phyloP scores from a whole-genome alignment of 2,888 invertebrate species.

The Octodonta nipae region DNA sequence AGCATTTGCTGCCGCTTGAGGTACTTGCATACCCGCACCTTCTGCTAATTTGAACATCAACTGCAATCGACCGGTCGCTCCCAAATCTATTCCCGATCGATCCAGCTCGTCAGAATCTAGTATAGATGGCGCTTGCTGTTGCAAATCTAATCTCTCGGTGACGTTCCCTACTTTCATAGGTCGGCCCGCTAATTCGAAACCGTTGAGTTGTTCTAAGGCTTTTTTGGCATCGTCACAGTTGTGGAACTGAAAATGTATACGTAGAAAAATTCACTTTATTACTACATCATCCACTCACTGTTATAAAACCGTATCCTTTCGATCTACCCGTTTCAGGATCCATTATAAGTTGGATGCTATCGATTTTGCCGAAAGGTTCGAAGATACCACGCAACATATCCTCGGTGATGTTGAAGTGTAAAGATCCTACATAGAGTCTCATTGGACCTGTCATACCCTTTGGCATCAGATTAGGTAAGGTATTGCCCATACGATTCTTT shows the following conservation, averaged over 20 bases:
- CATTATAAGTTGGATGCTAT: conserved; percentile 86
- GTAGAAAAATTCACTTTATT: conserved; percentile 3
- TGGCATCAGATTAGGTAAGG: conserved; percentile 71
- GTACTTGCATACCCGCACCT: conserved; percentile 83
- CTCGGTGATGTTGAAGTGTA: conserved; percentile 97
- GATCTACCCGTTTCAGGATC: conserved; percentile 90
- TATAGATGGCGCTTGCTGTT: conserved; percentile 60
- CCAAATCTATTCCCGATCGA: conserved; percentile 88
- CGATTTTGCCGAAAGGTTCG: conserved; percentile 96
- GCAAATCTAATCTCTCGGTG: conserved; percentile 73
- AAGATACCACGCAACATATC: conserved; percentile 98
- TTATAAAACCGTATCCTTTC: conserved; percentile 94
- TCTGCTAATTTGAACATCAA: conserved; percentile 98
- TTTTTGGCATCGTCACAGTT: conserved; percentile 96
- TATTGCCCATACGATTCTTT: conserved; percentile 82
- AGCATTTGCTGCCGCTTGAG: conserved; percentile 87
- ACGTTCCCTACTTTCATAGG: conserved; percentile 99
- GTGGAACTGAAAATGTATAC: conserved; percentile 68
- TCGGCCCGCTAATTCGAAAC: conserved; percentile 94
- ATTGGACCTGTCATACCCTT: conserved; percentile 88
- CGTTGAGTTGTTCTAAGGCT: conserved; percentile 94
- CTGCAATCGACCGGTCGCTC: conserved; percentile 92
- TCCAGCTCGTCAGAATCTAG: conserved; percentile 93
- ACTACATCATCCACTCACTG: conserved; percentile 47
- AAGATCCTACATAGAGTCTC: conserved; percentile 90